Evolutionary conservation across 2,888 invertebrate species (phyloP).

Genomic region (Sialis lutaria): DNA sequence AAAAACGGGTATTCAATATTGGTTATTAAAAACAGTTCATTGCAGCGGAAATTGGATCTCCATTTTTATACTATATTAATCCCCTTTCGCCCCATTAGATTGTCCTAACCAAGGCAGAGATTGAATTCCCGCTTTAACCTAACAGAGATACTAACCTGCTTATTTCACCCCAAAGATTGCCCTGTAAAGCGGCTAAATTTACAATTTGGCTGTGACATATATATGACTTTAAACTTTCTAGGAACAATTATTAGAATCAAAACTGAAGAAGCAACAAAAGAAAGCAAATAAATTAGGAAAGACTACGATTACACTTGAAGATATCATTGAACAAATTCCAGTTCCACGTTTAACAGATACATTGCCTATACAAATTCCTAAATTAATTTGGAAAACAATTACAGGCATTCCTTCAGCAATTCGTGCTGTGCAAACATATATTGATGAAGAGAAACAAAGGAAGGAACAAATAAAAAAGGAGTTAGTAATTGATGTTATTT

Average conservation of each 20-base stretch:
- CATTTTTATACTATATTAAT: too few relatives aligned
- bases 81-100: too few relatives aligned
- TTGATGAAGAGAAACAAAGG: conserved; percentile 8
- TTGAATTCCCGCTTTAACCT: too few relatives aligned
- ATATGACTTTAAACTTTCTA: conserved; percentile 18
- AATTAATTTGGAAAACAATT: conserved; percentile 43
- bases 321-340: conserved; percentile 47
- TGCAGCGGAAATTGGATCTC: too few relatives aligned
- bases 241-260: conserved; percentile 54
- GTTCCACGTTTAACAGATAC: conserved; percentile 58
- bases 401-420: conserved; percentile 37
- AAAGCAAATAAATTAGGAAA: conserved; percentile 40
- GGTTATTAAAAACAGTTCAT: too few relatives aligned
- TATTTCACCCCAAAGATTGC: too few relatives aligned
- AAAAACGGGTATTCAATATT: too few relatives aligned
- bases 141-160: too few relatives aligned
- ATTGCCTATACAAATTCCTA: conserved; percentile 67
- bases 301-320: conserved; percentile 39
- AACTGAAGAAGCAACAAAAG: conserved; percentile 46
- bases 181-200: too few relatives aligned
- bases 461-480: conserved; percentile 3
- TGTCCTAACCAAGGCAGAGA: too few relatives aligned
- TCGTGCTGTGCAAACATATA: conserved; percentile 16
- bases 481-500: conserved; percentile 1
- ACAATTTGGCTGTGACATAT: neutral